These are phyloP conservation scores for Eupithecia subumbrata DNA, from an alignment of 2,888 invertebrate species.

Conservation along the genomic window DNA sequence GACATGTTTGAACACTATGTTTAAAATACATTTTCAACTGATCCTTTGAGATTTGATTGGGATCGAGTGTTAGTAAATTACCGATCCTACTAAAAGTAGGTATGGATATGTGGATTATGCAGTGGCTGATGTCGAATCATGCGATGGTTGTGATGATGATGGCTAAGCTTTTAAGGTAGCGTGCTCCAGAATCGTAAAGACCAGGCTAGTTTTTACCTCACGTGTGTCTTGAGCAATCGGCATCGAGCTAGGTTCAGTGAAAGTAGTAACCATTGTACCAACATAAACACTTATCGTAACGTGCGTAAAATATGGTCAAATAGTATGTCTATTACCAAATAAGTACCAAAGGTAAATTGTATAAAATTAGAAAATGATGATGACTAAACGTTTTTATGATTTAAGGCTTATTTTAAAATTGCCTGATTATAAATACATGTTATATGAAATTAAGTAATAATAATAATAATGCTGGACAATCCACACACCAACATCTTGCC, in stretches of 20 bases:
- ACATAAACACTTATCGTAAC: neutral
- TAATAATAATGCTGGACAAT: no score
- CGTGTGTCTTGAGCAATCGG: conserved; percentile 45
- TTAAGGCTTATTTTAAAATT: no score
- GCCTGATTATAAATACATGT: no score
- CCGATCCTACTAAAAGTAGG: neutral
- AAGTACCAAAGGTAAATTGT: no score
- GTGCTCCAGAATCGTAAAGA: conserved; percentile 47
- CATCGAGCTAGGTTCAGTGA: conserved; percentile 43
- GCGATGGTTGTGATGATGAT: neutral
- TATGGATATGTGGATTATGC: no score
- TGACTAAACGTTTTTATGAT: no score
- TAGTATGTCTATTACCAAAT: no score
- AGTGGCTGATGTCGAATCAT: neutral
- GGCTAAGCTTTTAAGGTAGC: conserved; percentile 22
- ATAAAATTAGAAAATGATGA: no score
- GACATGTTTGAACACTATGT: neutral
- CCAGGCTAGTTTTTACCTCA: conserved; percentile 34
- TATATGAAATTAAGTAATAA: no score
- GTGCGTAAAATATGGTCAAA: neutral
- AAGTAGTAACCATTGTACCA: conserved; percentile 46
- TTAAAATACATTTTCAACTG: neutral
- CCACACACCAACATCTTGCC: no score
- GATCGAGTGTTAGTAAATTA: neutral
- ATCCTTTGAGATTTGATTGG: no score